Conservation (phyloP, 2,888 invertebrate species). For the Omphaloscelis lunosa region DNA sequence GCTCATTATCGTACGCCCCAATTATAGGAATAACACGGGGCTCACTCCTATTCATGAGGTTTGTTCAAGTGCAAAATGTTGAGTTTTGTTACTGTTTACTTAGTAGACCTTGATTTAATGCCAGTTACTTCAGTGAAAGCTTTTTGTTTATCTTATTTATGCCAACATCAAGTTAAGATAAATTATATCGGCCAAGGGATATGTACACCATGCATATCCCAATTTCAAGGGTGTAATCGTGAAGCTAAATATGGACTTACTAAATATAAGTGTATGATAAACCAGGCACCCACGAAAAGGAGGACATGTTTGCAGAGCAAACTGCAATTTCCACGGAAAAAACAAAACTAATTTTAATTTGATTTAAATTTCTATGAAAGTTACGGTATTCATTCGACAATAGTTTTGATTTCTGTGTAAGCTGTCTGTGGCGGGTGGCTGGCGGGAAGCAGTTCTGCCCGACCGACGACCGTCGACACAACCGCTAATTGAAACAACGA, state of each 20-base stretch:
- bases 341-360: background rate
- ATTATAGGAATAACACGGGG: slow-evolving; percentile 66
- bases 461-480: slow-evolving; percentile 87
- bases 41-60: slow-evolving; percentile 44
- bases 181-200: background rate
- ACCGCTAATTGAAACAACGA: slow-evolving; percentile 91
- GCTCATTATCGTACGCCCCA: slow-evolving; percentile 76
- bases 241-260: slow-evolving; percentile 3
- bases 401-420: slow-evolving; percentile 67
- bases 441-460: slow-evolving; percentile 80
- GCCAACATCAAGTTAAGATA: slow-evolving; percentile 30
- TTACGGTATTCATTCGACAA: slow-evolving; percentile 39
- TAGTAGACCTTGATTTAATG: slow-evolving; percentile 30
- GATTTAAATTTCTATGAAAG: background rate
- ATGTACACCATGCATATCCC: background rate
- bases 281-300: background rate
- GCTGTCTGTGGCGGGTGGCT: slow-evolving; percentile 63
- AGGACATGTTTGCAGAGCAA: background rate
- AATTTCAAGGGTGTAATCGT: background rate
- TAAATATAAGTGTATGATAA: background rate
- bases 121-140: slow-evolving; percentile 39
- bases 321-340: background rate
- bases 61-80: slow-evolving; percentile 48
- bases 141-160: slow-evolving; percentile 41
- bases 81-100: slow-evolving; percentile 37